Base-by-base conservation (phyloP, 2,888 invertebrate genomes). In the Tetranychus truncatus region DNA sequence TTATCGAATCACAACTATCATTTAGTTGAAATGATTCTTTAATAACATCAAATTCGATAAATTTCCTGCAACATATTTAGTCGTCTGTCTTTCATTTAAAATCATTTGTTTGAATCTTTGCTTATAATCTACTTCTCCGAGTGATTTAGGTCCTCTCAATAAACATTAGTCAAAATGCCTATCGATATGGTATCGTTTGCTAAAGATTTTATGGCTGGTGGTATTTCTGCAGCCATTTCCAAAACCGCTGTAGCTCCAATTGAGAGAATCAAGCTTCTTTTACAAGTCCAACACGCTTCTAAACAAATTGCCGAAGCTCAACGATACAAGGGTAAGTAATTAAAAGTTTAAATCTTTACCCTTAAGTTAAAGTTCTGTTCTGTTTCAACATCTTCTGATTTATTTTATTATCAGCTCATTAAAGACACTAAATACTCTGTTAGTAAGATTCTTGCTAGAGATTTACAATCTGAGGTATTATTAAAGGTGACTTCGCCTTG, bases 271-370 rank as follows among this genome's bases (percentile, higher is more conserved):
- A 83, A 83, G 78, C 79, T 80, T 20, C 76, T 80, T 66, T 78
- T 82, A 74, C 79, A 82, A 80, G 81, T 83, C 6, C 83, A 83
- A 80, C 81, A 81, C 78, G 81, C 81, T 55, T 82, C 82, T 44
- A 80, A 80, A 77, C 80, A 80, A 77, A 80, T 81, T 66, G 80
- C 82, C 69, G 78, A 84, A 46, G 82, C 82, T 72, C 81, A 83
- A 77, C 84, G 84, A 73, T 86, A 86, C 82, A 84, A 83, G 79
- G 85, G 85, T 77, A 83, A 73, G 77, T 44, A 74, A 74, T 45
- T 6, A 7, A 15, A 6, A 55, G 9, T 15, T 5, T 5, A 5
- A 1, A 2, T 8, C 5, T 55, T 55, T 15, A 55, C 5, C 2
- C 55, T 55, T 15, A 0, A 15, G 15, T 55, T 55, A 34, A 34